Conservation (phyloP, 2,888 invertebrate genomes). For the Cryptosula pallasiana region DNA sequence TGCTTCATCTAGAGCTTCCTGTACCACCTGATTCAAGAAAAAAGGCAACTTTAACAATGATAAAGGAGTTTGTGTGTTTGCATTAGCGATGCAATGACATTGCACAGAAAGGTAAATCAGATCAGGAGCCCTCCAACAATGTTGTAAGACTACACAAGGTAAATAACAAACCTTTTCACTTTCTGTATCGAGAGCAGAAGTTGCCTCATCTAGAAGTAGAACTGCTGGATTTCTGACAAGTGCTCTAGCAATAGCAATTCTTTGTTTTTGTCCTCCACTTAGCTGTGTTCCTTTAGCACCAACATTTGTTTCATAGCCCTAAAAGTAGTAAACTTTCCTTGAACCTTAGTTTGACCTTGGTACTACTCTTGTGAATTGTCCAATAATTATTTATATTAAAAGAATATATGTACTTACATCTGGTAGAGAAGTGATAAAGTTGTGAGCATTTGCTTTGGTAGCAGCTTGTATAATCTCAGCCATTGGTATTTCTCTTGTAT, state of each 20-base stretch:
- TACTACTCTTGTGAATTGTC: no score
- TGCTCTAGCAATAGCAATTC: constrained; percentile 71
- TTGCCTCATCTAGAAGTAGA: constrained; percentile 58
- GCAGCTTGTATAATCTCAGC: constrained; percentile 41
- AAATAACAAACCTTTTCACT: constrained; percentile 42
- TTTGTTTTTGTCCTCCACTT: constrained; percentile 54
- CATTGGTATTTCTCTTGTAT: not conserved
- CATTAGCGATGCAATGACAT: no score
- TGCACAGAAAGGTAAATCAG: no score
- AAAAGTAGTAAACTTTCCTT: no score
- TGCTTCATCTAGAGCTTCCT: constrained; percentile 53
- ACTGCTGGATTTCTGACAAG: constrained; percentile 62
- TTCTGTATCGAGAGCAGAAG: constrained; percentile 52
- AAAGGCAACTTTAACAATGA: no score
- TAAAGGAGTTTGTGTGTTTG: not conserved
- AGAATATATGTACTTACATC: no score
- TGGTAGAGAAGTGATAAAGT: constrained; percentile 49
- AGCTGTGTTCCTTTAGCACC: constrained; percentile 54
- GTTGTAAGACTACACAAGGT: not conserved
- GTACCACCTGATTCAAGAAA: constrained; percentile 36
- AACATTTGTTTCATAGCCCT: constrained; percentile 47
- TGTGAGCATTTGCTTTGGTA: constrained; percentile 50
- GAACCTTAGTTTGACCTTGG: no score
- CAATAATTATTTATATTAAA: no score
- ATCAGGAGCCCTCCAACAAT: no score